These are phyloP conservation scores for Tenebrosternarchus preto DNA, from an alignment of 2,113 vertebrate genomes.

Conservation along the genomic window DNA sequence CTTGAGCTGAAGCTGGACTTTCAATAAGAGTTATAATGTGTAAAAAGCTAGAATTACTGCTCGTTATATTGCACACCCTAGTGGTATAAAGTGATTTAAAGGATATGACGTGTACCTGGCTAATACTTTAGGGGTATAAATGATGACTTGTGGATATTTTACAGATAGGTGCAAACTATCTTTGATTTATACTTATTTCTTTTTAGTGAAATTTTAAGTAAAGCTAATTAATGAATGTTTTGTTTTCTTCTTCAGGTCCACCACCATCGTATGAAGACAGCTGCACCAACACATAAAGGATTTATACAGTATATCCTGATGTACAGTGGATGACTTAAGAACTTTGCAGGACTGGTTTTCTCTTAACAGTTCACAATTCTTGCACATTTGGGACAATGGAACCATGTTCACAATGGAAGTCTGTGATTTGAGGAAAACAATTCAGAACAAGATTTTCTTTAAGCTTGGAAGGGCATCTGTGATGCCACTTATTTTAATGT, in stretches of 20 bases:
- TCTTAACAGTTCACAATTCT: conserved; percentile 16
- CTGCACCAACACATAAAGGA: conserved; percentile 69
- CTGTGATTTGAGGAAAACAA: background rate
- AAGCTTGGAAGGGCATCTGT: background rate
- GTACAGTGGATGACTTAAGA: background rate
- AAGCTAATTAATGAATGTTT: background rate
- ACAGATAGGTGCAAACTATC: background rate
- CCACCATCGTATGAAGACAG: conserved; percentile 93
- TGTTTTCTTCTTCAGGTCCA: conserved; percentile 74
- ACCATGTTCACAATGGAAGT: conserved; percentile 2
- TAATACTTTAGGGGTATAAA: background rate
- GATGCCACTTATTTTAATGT: background rate
- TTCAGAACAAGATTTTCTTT: background rate
- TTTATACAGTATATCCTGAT: background rate
- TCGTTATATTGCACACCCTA: too few relatives aligned
- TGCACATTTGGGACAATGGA: conserved; percentile 29
- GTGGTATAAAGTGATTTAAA: too few relatives aligned
- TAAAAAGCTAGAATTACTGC: too few relatives aligned
- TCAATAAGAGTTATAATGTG: too few relatives aligned
- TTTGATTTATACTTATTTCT: background rate
- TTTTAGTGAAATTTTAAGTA: background rate
- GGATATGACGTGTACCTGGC: too few relatives aligned
- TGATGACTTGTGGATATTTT: background rate
- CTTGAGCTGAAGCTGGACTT: too few relatives aligned
- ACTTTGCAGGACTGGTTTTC: background rate